Conservation (phyloP, 2,888 invertebrate genomes). For the Thera obeliscata region DNA sequence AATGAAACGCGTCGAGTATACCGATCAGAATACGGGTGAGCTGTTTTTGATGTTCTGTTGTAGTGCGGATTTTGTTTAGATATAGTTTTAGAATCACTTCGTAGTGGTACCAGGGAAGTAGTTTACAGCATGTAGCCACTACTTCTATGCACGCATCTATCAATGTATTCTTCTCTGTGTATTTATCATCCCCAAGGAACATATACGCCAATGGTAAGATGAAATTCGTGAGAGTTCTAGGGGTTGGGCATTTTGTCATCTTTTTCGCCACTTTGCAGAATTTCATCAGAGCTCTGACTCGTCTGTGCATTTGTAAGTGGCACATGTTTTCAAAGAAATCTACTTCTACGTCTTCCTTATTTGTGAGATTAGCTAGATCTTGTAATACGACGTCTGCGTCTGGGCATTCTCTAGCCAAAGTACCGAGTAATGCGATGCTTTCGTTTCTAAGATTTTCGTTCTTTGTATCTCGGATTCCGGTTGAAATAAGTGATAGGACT, state of each 20-base stretch:
- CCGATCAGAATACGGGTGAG: constrained; percentile 90
- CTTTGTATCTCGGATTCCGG: constrained; percentile 88
- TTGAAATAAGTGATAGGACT: constrained; percentile 88
- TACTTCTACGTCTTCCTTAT: constrained; percentile 90
- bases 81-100: constrained; percentile 92
- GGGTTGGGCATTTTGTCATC: constrained; percentile 84
- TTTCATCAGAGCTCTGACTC: constrained; percentile 92
- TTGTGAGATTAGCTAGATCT: constrained; percentile 88
- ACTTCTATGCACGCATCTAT: constrained; percentile 94
- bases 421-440: constrained; percentile 90
- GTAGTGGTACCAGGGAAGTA: constrained; percentile 96
- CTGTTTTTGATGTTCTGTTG: constrained; percentile 92
- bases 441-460: constrained; percentile 91
- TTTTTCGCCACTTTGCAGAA: constrained; percentile 88
- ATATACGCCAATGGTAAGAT: constrained; percentile 92
- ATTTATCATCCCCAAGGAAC: constrained; percentile 91
- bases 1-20: constrained; percentile 96
- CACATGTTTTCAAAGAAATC: constrained; percentile 98
- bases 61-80: constrained; percentile 89
- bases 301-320: constrained; percentile 94
- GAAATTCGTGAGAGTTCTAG: constrained; percentile 91
- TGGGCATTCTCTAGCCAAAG: constrained; percentile 89
- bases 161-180: constrained; percentile 90
- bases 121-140: constrained; percentile 89
- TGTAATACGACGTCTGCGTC: constrained; percentile 88